These are phyloP conservation scores for Metellina segmentata DNA, from an alignment of 2,888 invertebrate genomes.

Conservation along the genomic window DNA sequence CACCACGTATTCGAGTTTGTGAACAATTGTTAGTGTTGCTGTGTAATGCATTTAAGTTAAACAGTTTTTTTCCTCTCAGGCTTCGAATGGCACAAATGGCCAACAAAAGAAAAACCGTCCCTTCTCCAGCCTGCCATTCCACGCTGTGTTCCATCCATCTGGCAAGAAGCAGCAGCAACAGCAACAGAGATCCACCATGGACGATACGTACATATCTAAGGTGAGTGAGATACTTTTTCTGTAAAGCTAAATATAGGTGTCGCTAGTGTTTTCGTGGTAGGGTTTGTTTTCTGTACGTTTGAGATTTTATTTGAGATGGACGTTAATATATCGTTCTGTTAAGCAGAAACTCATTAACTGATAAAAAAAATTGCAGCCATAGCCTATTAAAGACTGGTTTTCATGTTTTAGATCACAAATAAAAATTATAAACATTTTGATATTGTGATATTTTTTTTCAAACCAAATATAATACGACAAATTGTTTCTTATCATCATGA, in stretches of 20 bases:
- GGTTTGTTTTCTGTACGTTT: too few species aligned
- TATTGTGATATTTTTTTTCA: too few species aligned
- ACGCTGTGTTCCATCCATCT: slow-evolving; percentile 66
- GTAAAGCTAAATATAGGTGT: too few species aligned
- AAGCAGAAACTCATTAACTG: too few species aligned
- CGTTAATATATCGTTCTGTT: too few species aligned
- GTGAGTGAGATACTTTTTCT: slow-evolving; percentile 16
- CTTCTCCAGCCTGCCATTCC: slow-evolving; percentile 71
- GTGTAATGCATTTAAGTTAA: neutral
- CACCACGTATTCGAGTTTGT: neutral
- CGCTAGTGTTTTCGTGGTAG: neutral
- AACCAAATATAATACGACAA: too few species aligned
- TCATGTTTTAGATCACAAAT: too few species aligned
- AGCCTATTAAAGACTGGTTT: too few species aligned
- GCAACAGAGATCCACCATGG: slow-evolving; percentile 56
- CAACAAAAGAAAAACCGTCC: slow-evolving; percentile 71
- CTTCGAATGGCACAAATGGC: slow-evolving; percentile 57
- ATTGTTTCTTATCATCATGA: too few species aligned
- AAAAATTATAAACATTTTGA: neutral
- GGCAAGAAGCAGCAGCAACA: slow-evolving; percentile 61
- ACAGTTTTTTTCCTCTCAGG: neutral
- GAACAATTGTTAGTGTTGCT: too few species aligned
- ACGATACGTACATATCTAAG: slow-evolving; percentile 73
- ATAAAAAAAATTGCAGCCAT: too few species aligned
- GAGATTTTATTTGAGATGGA: too few species aligned